phyloP scores from a whole-genome alignment of 2,888 invertebrate genomes.

The Rosalia funebris region DNA sequence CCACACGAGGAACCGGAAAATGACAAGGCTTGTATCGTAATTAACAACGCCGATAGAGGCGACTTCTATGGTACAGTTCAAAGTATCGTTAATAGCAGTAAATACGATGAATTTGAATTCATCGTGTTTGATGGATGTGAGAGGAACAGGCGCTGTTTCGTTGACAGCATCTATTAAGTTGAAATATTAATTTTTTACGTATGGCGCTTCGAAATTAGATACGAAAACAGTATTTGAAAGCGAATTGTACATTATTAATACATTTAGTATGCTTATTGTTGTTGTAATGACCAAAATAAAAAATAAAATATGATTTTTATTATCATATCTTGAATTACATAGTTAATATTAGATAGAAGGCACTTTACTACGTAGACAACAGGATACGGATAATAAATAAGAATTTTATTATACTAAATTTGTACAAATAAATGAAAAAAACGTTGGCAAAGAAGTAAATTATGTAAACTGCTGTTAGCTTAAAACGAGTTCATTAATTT shows the following conservation, averaged over 20 bases:
- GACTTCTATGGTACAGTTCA: conserved; percentile 10
- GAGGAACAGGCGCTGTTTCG: not conserved
- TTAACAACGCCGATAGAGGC: not conserved
- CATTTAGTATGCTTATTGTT: no score
- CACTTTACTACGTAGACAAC: no score
- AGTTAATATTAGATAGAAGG: no score
- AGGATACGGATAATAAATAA: no score
- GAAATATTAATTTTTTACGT: not conserved
- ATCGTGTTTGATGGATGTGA: not conserved
- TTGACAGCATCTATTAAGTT: not conserved
- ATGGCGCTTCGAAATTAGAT: not conserved
- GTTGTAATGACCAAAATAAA: no score
- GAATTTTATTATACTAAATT: no score
- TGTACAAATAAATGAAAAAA: no score
- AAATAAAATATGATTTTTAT: no score
- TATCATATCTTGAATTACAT: no score
- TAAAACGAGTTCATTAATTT: no score
- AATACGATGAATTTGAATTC: not conserved
- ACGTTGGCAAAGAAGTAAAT: no score
- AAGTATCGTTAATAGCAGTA: not conserved
- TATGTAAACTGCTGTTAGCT: no score
- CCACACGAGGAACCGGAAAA: conserved; percentile 20
- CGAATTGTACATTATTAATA: not conserved
- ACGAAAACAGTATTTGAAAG: not conserved
- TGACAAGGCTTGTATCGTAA: conserved; percentile 2